Conservation (phyloP, 1,140 invertebrate genomes). For the Antheraea mylitta region DNA sequence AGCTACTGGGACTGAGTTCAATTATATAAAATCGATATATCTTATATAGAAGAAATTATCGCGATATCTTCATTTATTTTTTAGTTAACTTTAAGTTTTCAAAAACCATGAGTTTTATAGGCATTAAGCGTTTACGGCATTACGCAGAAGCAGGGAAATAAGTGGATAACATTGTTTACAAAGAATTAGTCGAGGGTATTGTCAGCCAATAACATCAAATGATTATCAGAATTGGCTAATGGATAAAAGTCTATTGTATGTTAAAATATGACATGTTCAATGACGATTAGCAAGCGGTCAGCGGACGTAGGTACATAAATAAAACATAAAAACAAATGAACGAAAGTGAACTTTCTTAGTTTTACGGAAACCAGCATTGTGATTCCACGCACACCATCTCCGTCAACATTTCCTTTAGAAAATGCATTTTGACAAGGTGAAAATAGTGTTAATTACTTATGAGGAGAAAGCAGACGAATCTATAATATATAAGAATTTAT, state of each 20-base stretch:
- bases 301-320: conserved; percentile 10
- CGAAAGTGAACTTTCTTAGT: conserved; percentile 29
- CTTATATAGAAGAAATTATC: too few species aligned
- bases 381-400: conserved; percentile 7
- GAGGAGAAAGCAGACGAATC: neutral
- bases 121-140: too few species aligned
- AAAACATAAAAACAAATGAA: conserved; percentile 3
- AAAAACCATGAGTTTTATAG: too few species aligned
- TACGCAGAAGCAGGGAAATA: too few species aligned
- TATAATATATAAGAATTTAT: neutral
- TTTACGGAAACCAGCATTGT: conserved; percentile 30
- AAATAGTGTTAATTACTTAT: conserved; percentile 3
- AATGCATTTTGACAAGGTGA: conserved; percentile 2
- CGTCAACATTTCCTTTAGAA: neutral
- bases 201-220: neutral
- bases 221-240: neutral
- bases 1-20: too few species aligned
- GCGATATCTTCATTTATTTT: too few species aligned
- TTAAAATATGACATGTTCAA: neutral
- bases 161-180: too few species aligned
- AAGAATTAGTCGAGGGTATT: too few species aligned
- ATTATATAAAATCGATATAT: too few species aligned
- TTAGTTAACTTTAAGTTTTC: too few species aligned
- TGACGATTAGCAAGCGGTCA: neutral
- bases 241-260: neutral